Evolutionary conservation across 1,140 invertebrate genomes (phyloP).

Genomic region (Scaptodrosophila lebanonensis): DNA sequence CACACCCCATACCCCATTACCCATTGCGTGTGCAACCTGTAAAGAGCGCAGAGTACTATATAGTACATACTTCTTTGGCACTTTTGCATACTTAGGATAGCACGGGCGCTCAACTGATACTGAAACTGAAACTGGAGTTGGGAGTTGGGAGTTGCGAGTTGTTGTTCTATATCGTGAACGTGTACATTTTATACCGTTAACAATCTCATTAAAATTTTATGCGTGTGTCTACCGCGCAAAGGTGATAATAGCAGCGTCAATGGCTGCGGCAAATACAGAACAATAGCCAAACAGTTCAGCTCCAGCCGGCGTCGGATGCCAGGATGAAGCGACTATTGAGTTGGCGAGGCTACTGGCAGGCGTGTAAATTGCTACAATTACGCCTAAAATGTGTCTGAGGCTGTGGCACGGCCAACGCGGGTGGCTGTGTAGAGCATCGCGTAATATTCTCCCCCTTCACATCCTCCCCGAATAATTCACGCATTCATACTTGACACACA

Average conservation of each 20-base stretch:
- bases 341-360: conserved; percentile 31
- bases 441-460: no score
- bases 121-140: background rate
- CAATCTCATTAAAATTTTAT: conserved; percentile 76
- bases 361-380: conserved; percentile 72
- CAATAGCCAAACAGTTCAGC: conserved; percentile 9
- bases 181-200: conserved; percentile 70
- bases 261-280: conserved; percentile 3
- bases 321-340: background rate
- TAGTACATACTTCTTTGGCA: background rate
- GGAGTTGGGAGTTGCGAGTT: background rate
- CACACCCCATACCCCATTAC: conserved; percentile 20
- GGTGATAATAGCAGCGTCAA: conserved; percentile 36
- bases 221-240: conserved; percentile 55
- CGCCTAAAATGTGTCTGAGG: conserved; percentile 60
- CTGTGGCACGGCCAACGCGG: conserved; percentile 28
- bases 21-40: conserved; percentile 26
- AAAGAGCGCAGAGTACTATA: conserved; percentile 5
- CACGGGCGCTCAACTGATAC: no score
- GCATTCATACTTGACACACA: no score
- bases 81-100: background rate
- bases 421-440: conserved; percentile 1
- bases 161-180: conserved; percentile 4
- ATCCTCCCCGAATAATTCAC: no score
- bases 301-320: background rate